Base-by-base conservation (phyloP, 1,140 invertebrate genomes). In the Arctopsyche grandis region DNA sequence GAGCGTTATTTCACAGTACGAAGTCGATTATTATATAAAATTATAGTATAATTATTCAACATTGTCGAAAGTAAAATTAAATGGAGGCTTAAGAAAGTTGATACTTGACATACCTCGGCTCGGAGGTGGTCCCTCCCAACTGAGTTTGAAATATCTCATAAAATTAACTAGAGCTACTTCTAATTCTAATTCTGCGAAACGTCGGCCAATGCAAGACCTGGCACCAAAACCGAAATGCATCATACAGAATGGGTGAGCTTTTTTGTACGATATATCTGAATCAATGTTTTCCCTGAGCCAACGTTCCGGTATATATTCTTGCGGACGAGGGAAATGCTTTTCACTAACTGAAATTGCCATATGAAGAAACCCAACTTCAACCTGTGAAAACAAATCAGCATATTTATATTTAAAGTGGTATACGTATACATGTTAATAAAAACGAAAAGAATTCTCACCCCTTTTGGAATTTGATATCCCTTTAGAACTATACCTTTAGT, bases 111-210 rank as follows among this genome's bases (percentile, higher is more conserved):
- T 69, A 0, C 78, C 73, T n/a, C 83, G 74, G 75, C 84, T 83
- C 4, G 85, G 80, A 0, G 85, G 84, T 10, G 83, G 83, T 9
- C 88, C 88, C 21, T 88, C 84, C 87, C 90, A 92, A 43, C 89
- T 88, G 1, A 91, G 83, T 22, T 89, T 80, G 81, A 91, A 91
- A 80, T 91, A 89, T 63, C 90, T 85, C 44, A 91, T 85, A 26
- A 93, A 84, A 83, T 91, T 89, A n/a, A 90, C 85, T 5, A 93
- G 78, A 46, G 91, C 89, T 22, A 93, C 87, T 84, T 93, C 90
- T 70, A 94, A 84, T 84, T 94, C 92, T 83, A 94, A 87, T 84
- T 93, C 91, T 3, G 93, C 94, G 81, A 95, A 91, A 73, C 94
- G 86, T 79, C 91, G 89, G 75, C 90, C 90, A 69, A 90, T 88